Base-by-base conservation (phyloP, 2,113 vertebrate species). In the Coregonus clupeaformis region DNA sequence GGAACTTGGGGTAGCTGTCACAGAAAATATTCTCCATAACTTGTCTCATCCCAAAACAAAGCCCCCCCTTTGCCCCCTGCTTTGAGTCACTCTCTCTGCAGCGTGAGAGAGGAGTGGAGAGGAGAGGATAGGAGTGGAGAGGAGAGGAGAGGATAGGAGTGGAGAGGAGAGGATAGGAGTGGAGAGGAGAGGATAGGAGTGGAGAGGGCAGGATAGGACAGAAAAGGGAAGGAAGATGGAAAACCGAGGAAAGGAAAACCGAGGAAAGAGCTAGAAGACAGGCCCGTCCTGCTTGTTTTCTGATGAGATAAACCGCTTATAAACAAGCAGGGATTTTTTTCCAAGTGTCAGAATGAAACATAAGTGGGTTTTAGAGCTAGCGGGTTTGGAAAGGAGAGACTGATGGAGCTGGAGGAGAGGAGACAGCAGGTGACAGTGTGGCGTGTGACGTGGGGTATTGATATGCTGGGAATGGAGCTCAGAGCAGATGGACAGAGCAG, bases 401-500 rank as follows among this genome's bases (percentile, higher is more conserved):
- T 88, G 83, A 84, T 84, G 84, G 79, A 75, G 84, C 73, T 68
- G 76, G 75, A 74, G 4, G 14, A 52, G 49, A 16, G 80, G 77
- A 84, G 84, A 81, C 82, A 32, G 70, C 84, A 85, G 82, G 81
- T 83, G 84, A 82, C 73, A 78, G 76, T 84, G 73, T 64, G 49
- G 64, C 68, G 29, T 69, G 78, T 73, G 74, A 81, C 72, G n/a
- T 73, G 78, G 77, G 76, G 82, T 87, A 84, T 90, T 89, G 88
- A 89, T 89, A 87, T 91, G 88, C 88, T 82, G 87, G 86, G 82
- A 92, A 85, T 84, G 86, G 83, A 80, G 85, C 84, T 85, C 22
- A 14, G 86, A 90, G 87, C 91, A 92, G 91, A 92, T 92, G 91
- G 91, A 90, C 89, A 45, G 86, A 88, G 84, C 85, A 86, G 84